Percentiles rank a stretch among this genome's conserved stretches.
Evolutionary conservation across 1,140 invertebrate species (phyloP).

Genomic region (Ruditapes philippinarum): DNA sequence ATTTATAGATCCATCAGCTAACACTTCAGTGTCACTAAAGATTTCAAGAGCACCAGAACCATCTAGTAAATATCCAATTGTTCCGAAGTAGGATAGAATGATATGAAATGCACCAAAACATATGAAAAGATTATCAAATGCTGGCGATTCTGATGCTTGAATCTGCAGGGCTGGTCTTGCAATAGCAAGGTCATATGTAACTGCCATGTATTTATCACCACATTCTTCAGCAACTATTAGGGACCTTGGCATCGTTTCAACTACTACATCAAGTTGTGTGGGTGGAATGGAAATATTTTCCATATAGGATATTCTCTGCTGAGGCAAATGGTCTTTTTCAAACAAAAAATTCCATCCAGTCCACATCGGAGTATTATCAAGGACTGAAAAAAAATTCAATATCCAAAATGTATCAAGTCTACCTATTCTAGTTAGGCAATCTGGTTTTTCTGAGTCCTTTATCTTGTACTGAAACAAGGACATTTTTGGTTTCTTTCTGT

Average conservation of each 20-base stretch:
- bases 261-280: constrained; percentile 74
- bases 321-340: not conserved
- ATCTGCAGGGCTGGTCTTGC: constrained; percentile 86
- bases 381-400: not conserved
- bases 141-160: constrained; percentile 25
- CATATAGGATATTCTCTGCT: constrained; percentile 54
- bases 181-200: constrained; percentile 85
- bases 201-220: constrained; percentile 79
- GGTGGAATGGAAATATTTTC: constrained; percentile 23
- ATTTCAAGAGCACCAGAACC: constrained; percentile 79
- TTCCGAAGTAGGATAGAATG: constrained; percentile 13
- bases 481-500: not conserved
- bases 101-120: constrained; percentile 41
- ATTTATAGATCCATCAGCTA: constrained; percentile 86
- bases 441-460: not conserved
- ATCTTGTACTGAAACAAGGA: not conserved
- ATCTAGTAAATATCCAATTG: constrained; percentile 40
- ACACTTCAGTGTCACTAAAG: constrained; percentile 84
- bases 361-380: constrained; percentile 3
- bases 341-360: constrained; percentile 2
- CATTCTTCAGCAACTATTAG: constrained; percentile 79
- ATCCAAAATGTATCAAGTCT: not conserved
- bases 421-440: not conserved
- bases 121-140: constrained; percentile 56
- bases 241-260: constrained; percentile 83